phyloP scores from a whole-genome alignment of 2,888 invertebrate species.

The Sarcophaga carnaria region DNA sequence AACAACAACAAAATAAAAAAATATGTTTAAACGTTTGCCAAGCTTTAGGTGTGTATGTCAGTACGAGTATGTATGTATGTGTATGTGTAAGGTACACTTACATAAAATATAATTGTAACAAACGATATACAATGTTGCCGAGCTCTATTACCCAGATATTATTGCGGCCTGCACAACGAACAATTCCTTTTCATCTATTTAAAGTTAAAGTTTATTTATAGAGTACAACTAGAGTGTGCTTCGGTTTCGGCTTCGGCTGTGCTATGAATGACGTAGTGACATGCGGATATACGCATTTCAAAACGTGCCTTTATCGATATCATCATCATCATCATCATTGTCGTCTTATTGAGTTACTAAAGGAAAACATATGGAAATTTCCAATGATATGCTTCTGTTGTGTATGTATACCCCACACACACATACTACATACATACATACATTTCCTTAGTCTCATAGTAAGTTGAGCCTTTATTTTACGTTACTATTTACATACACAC shows the following conservation, averaged over 20 bases:
- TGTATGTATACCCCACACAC: not conserved
- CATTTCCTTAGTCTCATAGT: too few relatives aligned
- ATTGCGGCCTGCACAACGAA: not conserved
- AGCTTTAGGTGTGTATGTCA: not conserved
- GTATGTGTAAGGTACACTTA: conserved; percentile 10
- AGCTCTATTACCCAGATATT: conserved; percentile 1
- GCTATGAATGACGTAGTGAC: conserved; percentile 11
- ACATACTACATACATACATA: not conserved
- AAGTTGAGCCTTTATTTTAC: too few relatives aligned
- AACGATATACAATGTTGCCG: conserved; percentile 20
- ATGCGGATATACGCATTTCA: conserved; percentile 40
- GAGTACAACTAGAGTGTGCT: too few relatives aligned
- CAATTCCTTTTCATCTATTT: not conserved
- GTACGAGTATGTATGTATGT: not conserved
- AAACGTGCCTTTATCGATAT: conserved; percentile 31
- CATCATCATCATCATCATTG: conserved; percentile 11
- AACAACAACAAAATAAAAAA: not conserved
- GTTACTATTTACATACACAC: too few relatives aligned
- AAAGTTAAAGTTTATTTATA: too few relatives aligned
- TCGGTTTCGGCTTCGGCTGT: too few relatives aligned
- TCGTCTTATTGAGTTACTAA: conserved; percentile 4
- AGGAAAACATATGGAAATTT: conserved; percentile 30
- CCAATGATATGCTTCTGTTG: conserved; percentile 5
- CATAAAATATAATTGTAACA: conserved; percentile 49
- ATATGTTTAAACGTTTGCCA: not conserved